These are phyloP conservation scores for Rhinella marina DNA, from an alignment of 2,797 vertebrate genomes.

Conservation along the genomic window DNA sequence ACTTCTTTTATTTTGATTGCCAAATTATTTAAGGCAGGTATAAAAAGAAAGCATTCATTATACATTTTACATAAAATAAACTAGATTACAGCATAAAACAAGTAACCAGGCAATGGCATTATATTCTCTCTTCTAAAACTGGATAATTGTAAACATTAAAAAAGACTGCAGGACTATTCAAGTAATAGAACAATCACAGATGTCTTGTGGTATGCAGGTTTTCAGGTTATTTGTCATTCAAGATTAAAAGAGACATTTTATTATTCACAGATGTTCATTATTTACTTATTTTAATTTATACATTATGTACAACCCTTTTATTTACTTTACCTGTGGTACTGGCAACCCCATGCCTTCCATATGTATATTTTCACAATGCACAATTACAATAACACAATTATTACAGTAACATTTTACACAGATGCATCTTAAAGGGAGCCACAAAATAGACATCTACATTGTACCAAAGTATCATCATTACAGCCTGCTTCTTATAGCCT, in stretches of 20 bases:
- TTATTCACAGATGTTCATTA: slow-evolving; percentile 88
- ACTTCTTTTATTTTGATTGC: slow-evolving; percentile 95
- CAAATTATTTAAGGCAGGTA: slow-evolving; percentile 99
- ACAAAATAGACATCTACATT: slow-evolving; percentile 86
- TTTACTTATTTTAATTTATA: slow-evolving; percentile 89
- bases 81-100: slow-evolving; percentile 87
- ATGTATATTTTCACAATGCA: slow-evolving; percentile 94
- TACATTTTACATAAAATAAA: slow-evolving; percentile 90
- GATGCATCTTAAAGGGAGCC: slow-evolving; percentile 87
- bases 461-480: slow-evolving; percentile 84
- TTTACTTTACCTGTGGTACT: slow-evolving; percentile 78
- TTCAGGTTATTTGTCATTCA: slow-evolving; percentile 86
- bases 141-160: slow-evolving; percentile 95
- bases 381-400: slow-evolving; percentile 94
- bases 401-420: slow-evolving; percentile 92
- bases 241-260: slow-evolving; percentile 82
- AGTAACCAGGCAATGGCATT: slow-evolving; percentile 89
- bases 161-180: slow-evolving; percentile 92
- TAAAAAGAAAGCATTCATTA: slow-evolving; percentile 96
- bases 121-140: slow-evolving; percentile 89
- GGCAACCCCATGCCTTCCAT: slow-evolving; percentile 85
- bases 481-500: slow-evolving; percentile 82
- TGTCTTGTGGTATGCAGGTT: slow-evolving; percentile 83
- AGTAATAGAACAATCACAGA: slow-evolving; percentile 94
- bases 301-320: slow-evolving; percentile 86